Base-by-base conservation (phyloP, 2,888 invertebrate species). In the Rhaphigaster nebulosa region DNA sequence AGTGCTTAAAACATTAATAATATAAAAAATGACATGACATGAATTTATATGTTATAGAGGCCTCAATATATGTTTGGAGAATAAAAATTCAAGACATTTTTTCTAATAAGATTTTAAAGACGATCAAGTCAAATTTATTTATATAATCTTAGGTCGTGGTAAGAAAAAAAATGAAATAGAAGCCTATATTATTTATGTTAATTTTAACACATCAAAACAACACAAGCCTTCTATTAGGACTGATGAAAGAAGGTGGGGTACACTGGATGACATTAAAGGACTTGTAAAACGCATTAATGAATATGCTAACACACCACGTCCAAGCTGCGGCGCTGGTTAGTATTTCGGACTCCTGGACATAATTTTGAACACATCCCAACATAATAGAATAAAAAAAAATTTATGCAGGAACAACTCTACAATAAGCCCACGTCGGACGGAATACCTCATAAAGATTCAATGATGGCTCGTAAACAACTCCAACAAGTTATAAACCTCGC, bases 391-490 rank as follows among this genome's bases (percentile, higher is more conserved):
- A 29, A 65, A 38, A 34, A 34, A 23, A 76, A 76, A 34, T 6
- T 15, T 8, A 76, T 23, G n/a, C 8, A 38, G 8, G 38, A 38
- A 20, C 34, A 2, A 0, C 8, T 8, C 26, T n/a, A 76, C 20
- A 34, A 38, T 29, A 29, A 29, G 29, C 5, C 1, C 4, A 65
- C 13, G 65, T 5, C 65, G 18, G 13, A n/a, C 0, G n/a, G 60
- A n/a, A 76, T 76, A 76, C 38, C 70, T 38, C 34, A 38, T 76
- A 76, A 76, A 76, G 20, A 76, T 76, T 76, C 70, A 76, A 76
- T 38, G 34, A 76, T 34, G 38, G 20, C 8, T 38, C 34, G 20
- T 76, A 76, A 38, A 34, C 70, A 76, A 76, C 70, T 76, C 34
- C 34, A 65, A 65, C 29, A 20, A 23, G 34, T 70, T 0, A 5